These are phyloP conservation scores for Quiscalus mexicanus DNA, from an alignment of 2,113 vertebrate genomes.

Conservation along the genomic window DNA sequence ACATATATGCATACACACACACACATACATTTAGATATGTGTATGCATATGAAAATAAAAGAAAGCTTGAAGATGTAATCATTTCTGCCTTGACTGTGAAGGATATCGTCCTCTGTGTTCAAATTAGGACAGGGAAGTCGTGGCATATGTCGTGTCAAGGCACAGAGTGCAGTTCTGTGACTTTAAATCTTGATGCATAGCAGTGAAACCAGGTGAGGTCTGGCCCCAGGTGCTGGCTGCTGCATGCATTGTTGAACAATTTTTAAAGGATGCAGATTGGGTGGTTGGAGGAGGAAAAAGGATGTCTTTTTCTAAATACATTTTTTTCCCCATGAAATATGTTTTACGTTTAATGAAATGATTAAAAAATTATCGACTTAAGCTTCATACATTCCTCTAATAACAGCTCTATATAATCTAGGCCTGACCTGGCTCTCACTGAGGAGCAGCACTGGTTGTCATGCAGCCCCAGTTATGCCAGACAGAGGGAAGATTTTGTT, in stretches of 20 bases:
- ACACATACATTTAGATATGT: accelerated
- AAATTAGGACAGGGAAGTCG: neutral
- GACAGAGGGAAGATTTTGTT: neutral
- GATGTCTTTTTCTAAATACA: neutral
- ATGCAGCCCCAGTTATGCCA: neutral
- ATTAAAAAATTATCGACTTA: neutral
- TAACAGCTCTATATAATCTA: neutral
- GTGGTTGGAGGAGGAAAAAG: conserved; percentile 18
- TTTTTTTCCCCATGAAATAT: neutral
- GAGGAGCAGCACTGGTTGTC: neutral
- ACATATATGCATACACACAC: accelerated
- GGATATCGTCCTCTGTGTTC: neutral
- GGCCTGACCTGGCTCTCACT: neutral
- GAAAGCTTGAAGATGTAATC: neutral
- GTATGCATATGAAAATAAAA: neutral
- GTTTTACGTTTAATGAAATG: neutral
- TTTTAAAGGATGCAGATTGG: conserved; percentile 47
- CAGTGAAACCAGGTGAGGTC: conserved; percentile 21
- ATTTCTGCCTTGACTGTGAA: neutral
- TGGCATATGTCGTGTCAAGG: neutral
- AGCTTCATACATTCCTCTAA: neutral
- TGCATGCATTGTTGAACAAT: conserved; percentile 48
- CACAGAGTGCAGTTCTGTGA: conserved; percentile 12
- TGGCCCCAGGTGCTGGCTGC: conserved; percentile 60
- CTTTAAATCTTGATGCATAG: conserved; percentile 50